These are phyloP conservation scores for Eucidaris tribuloides DNA, from an alignment of 35 echinoderm and acorn worm genomes.

Conservation along the genomic window DNA sequence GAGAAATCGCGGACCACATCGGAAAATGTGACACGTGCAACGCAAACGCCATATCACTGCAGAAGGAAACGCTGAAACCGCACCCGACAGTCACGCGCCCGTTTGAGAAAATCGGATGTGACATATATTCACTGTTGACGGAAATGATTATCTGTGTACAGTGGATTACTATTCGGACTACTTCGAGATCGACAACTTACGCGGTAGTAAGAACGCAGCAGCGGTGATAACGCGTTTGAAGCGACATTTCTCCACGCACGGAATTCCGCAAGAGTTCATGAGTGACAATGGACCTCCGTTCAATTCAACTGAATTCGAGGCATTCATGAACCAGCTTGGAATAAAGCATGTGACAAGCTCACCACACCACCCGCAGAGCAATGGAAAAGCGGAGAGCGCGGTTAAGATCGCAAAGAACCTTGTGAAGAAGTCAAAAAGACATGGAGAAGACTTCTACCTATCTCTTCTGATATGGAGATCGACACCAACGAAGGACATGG, in stretches of 20 bases:
- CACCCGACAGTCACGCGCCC: conserved; percentile 44
- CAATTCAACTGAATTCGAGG: conserved; percentile 3
- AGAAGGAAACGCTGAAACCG: conserved; percentile 51
- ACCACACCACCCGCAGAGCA: conserved; percentile 45
- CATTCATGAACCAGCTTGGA: background rate
- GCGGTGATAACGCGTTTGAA: conserved; percentile 37
- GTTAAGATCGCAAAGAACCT: conserved; percentile 64
- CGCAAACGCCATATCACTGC: background rate
- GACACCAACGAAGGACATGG: background rate
- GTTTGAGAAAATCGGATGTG: conserved; percentile 59
- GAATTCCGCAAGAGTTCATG: conserved; percentile 8
- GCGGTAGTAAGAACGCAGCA: too few species aligned
- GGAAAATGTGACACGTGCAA: conserved; percentile 45
- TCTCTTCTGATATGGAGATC: conserved; percentile 52
- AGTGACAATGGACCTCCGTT: conserved; percentile 49
- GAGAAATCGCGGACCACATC: conserved; percentile 9
- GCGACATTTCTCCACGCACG: conserved; percentile 42
- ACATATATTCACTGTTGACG: conserved; percentile 50
- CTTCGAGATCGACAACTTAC: conserved; percentile 41
- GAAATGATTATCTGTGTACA: conserved; percentile 36
- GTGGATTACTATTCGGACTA: conserved; percentile 65
- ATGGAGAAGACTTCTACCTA: conserved; percentile 38
- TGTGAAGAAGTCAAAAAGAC: background rate
- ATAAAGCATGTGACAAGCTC: conserved; percentile 19
- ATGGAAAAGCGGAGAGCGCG: conserved; percentile 46